phyloP scores from a whole-genome alignment of 2,797 vertebrate species.

The Gallinago nigripennis region DNA sequence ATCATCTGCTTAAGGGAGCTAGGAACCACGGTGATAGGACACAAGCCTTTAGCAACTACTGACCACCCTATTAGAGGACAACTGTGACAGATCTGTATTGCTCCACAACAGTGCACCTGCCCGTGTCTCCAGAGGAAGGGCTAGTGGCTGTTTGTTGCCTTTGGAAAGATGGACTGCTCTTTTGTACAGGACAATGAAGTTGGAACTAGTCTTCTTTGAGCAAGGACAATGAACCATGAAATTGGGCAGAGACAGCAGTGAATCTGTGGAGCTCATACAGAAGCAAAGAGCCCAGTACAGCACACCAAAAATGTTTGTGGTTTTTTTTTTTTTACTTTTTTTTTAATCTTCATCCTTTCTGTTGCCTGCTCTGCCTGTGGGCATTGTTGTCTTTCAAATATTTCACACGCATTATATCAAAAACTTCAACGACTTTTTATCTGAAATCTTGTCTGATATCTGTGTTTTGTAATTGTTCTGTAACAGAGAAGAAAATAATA shows the following conservation, averaged over 20 bases:
- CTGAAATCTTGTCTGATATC: background rate
- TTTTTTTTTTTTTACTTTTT: background rate
- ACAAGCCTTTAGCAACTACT: background rate
- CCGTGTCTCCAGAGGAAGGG: background rate
- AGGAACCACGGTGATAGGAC: background rate
- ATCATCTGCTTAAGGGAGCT: background rate
- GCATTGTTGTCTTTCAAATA: background rate
- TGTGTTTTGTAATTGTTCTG: background rate
- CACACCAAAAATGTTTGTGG: background rate
- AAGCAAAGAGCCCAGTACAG: background rate
- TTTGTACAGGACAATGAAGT: conserved; percentile 25
- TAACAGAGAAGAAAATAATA: background rate
- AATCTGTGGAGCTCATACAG: background rate
- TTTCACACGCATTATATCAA: background rate
- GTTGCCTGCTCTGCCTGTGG: background rate
- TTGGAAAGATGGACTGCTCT: conserved; percentile 23
- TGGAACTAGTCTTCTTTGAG: conserved; percentile 12
- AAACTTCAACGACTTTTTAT: background rate
- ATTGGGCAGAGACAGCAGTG: conserved; percentile 21
- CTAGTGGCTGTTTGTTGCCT: conserved; percentile 20
- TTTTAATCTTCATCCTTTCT: background rate
- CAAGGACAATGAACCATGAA: conserved; percentile 46
- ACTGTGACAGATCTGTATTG: background rate
- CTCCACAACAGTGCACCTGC: background rate
- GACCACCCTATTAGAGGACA: accelerated